Conservation (phyloP, 2,888 invertebrate genomes). For the Megamerina dolium region DNA sequence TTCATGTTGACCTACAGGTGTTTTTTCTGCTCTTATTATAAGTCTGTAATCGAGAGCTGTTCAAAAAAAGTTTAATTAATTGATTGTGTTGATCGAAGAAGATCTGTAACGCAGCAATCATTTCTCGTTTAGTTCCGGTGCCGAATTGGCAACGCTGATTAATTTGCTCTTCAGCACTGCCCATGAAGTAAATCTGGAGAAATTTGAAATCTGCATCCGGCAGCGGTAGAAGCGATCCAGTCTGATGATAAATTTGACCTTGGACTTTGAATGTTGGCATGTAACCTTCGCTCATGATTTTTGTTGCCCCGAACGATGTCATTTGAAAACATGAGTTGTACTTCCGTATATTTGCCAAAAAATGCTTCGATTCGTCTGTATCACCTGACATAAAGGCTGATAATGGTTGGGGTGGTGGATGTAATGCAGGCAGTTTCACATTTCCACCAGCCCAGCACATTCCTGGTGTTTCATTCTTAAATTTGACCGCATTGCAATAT, state of each 20-base stretch:
- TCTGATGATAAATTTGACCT: background rate
- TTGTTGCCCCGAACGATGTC: constrained; percentile 8
- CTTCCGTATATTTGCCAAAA: no score
- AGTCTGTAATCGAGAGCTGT: constrained; percentile 8
- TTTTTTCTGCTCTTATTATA: constrained; percentile 13
- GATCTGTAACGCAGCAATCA: constrained; percentile 3
- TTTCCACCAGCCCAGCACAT: no score
- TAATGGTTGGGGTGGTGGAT: no score
- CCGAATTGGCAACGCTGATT: constrained; percentile 4
- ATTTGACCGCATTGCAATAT: constrained; percentile 4
- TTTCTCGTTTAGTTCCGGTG: constrained; percentile 1
- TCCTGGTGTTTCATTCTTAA: background rate
- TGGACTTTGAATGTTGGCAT: constrained; percentile 5
- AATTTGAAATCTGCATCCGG: constrained; percentile 10
- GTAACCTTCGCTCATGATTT: background rate
- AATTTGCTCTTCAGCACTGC: constrained; percentile 4
- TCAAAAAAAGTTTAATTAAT: constrained; percentile 10
- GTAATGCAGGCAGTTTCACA: no score
- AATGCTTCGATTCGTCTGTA: no score
- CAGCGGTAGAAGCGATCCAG: background rate
- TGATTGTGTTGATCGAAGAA: constrained; percentile 12
- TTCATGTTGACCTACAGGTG: constrained; percentile 9
- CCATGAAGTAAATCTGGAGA: constrained; percentile 14
- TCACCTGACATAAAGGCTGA: no score
- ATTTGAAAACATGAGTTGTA: constrained; percentile 4